Evolutionary conservation across 1,140 invertebrate genomes (phyloP), one percentile per base, ranked within the genome.

Genomic region (Coboldia fuscipes): DNA sequence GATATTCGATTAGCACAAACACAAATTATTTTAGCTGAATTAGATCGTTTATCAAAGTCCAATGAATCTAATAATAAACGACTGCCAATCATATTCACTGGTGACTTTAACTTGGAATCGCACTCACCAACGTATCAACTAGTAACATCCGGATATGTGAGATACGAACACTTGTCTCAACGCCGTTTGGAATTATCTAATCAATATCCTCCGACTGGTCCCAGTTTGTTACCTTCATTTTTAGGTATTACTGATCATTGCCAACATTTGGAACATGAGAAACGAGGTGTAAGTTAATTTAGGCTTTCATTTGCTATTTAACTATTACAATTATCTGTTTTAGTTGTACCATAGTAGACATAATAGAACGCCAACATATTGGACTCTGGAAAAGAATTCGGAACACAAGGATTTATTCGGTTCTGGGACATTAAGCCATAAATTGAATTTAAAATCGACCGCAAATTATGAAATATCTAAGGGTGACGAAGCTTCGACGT

Each of bases 1-100:
- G 89, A 97, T 54, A 70, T 94, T 1, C 72, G 88, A 45, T 58
- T 93, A 13, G 86, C 82, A 1, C 92, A 97, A 56, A 58, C 70
- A 15, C 68, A 78, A 45, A 46, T 85, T 24, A 54, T 94, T 3
- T 56, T 94, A 12, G 70, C 78, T 1, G 83, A 90, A 57, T 60
- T 96, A 9, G 78, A 88, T 37, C 62, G 70, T 39, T 66, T 88
- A 37, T 65, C 80, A n/a, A 26, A 19, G 18, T 12, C n/a, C 9
- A 17, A 12, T n/a, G 12, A 30, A 22, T 52, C 48, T 16, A n/a
- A n/a, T n/a, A 41, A 38, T 2, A 41, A 45, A 1, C 74, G 82
- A 47, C 50, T 73, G 30, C 86, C 89, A 0, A 65, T 84, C 2
- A 70, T 96, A 36, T 36, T 94, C 30, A 77, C 79, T 8, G 90